These are phyloP conservation scores for Daktulosphaira vitifoliae DNA, from an alignment of 1,140 invertebrate genomes.

Conservation along the genomic window DNA sequence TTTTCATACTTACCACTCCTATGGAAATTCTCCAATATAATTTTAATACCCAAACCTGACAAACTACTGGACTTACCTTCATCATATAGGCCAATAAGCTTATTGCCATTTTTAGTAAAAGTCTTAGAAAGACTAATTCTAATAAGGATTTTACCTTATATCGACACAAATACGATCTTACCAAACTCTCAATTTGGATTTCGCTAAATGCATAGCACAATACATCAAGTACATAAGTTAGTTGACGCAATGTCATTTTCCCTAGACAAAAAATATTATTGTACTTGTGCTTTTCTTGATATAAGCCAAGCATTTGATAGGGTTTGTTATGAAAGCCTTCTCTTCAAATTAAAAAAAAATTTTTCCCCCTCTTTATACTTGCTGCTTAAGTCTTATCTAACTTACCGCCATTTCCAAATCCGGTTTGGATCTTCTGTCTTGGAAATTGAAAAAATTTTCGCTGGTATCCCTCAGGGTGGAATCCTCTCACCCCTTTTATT, in stretches of 20 bases:
- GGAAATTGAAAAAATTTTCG: too few species aligned
- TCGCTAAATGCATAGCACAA: conserved; percentile 39
- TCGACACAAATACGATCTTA: conserved; percentile 35
- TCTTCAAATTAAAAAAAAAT: neutral
- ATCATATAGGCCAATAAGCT: conserved; percentile 42
- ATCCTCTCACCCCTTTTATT: conserved; percentile 39
- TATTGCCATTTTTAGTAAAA: conserved; percentile 41
- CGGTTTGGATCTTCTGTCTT: neutral
- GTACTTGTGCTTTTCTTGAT: conserved; percentile 37
- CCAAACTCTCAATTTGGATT: conserved; percentile 43
- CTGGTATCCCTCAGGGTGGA: conserved; percentile 43
- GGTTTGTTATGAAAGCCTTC: too few species aligned
- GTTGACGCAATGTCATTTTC: conserved; percentile 31
- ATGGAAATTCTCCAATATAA: conserved; percentile 43
- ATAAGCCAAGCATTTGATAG: conserved; percentile 35
- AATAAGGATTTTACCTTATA: conserved; percentile 36
- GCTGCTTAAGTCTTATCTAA: conserved; percentile 24
- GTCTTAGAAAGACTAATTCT: conserved; percentile 41
- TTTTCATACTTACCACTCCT: conserved; percentile 27
- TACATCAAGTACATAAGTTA: conserved; percentile 39
- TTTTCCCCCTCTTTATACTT: neutral
- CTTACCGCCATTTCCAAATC: conserved; percentile 7
- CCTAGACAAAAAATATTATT: conserved; percentile 35
- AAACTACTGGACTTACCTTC: conserved; percentile 38
- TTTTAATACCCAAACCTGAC: conserved; percentile 40